Percentiles rank a stretch among this genome's conserved stretches.
Evolutionary conservation across 2,113 vertebrate species (phyloP).

Genomic region (Nematolebias whitei): DNA sequence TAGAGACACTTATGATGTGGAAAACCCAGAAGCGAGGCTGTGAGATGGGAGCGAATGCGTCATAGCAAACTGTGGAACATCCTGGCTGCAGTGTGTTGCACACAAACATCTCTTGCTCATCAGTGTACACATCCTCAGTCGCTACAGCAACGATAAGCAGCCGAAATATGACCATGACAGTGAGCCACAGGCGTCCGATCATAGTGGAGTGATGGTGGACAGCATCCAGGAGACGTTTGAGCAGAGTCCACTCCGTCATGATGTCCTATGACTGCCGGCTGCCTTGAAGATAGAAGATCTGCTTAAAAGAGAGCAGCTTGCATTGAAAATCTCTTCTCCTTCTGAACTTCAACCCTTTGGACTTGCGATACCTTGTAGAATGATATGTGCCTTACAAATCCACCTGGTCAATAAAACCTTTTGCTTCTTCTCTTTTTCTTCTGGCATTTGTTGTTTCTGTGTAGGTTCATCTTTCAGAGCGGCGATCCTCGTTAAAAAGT

Average conservation of each 20-base stretch:
- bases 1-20: constrained; percentile 82
- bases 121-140: constrained; percentile 79
- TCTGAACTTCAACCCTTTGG: constrained; percentile 1
- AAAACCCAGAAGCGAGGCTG: constrained; percentile 84
- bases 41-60: constrained; percentile 80
- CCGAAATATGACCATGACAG: constrained; percentile 83
- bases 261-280: constrained; percentile 41
- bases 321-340: constrained; percentile 38
- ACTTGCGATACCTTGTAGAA: neutral
- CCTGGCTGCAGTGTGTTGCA: constrained; percentile 83
- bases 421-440: neutral
- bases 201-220: constrained; percentile 85
- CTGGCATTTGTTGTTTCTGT: neutral
- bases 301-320: constrained; percentile 48
- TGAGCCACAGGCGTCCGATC: constrained; percentile 83
- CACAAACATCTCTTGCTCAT: constrained; percentile 83
- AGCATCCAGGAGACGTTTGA: constrained; percentile 82
- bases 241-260: constrained; percentile 84
- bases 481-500: too few species aligned
- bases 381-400: neutral
- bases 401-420: neutral
- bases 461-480: neutral
- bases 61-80: constrained; percentile 81
- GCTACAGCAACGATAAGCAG: constrained; percentile 81
- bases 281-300: constrained; percentile 42